phyloP scores from a whole-genome alignment of 2,888 invertebrate genomes.

The Tineola bisselliella region DNA sequence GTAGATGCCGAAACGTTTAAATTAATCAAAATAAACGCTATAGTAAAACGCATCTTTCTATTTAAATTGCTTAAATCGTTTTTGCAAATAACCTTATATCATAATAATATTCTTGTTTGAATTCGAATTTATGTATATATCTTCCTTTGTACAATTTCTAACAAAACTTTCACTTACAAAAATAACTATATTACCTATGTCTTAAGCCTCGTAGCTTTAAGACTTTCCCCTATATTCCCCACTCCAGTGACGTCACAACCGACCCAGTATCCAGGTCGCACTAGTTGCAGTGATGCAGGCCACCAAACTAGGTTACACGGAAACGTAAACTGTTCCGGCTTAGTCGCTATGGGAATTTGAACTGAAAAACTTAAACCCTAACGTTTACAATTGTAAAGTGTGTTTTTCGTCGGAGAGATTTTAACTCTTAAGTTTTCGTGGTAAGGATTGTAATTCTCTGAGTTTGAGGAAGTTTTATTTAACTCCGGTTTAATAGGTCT shows the following conservation, averaged over 20 bases:
- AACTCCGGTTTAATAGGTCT: background rate
- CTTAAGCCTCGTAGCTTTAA: too few relatives aligned
- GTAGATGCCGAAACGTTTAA: too few relatives aligned
- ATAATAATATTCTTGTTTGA: too few relatives aligned
- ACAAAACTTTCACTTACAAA: too few relatives aligned
- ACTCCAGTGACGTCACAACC: background rate
- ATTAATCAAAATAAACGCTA: too few relatives aligned
- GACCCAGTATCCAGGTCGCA: constrained; percentile 3
- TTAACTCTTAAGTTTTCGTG: background rate
- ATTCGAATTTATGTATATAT: too few relatives aligned
- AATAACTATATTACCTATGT: too few relatives aligned
- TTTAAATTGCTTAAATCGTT: too few relatives aligned
- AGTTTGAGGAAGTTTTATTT: background rate
- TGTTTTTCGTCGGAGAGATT: background rate
- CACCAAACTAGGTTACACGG: constrained; percentile 5
- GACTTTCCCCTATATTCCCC: background rate
- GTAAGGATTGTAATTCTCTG: background rate
- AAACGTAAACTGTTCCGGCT: background rate
- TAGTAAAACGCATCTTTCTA: too few relatives aligned
- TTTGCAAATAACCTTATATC: too few relatives aligned
- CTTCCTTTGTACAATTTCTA: too few relatives aligned
- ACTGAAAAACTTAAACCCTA: background rate
- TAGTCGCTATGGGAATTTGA: background rate
- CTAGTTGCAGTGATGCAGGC: constrained; percentile 13
- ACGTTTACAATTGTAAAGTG: background rate